Percentiles rank a stretch among this genome's conserved stretches.
Evolutionary conservation across 2,113 vertebrate species (phyloP).

Genomic region (Ictidomys tridecemlineatus): DNA sequence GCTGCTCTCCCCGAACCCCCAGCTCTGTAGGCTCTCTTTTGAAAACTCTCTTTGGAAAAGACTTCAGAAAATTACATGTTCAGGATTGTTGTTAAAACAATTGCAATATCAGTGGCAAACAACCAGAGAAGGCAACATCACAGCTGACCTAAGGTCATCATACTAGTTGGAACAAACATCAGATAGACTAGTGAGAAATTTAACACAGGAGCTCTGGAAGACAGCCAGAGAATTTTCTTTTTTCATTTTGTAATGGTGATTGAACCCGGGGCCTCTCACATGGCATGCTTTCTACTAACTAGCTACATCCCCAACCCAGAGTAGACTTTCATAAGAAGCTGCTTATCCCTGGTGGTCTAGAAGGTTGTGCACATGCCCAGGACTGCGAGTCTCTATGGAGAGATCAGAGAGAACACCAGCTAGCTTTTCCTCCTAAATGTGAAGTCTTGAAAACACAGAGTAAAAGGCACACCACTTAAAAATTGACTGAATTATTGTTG

Average conservation of each 20-base stretch:
- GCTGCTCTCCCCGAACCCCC: neutral
- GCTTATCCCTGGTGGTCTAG: neutral
- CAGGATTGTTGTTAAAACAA: neutral
- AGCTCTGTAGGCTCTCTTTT: neutral
- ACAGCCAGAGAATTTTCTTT: neutral
- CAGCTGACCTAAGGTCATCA: neutral
- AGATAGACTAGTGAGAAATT: neutral
- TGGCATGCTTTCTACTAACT: no score
- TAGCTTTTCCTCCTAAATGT: neutral
- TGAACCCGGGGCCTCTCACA: neutral
- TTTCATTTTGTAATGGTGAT: neutral
- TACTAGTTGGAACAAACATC: neutral
- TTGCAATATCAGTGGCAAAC: neutral
- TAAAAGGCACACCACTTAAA: neutral
- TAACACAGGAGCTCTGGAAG: neutral
- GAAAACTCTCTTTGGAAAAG: neutral
- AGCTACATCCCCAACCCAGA: neutral
- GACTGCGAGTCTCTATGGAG: neutral
- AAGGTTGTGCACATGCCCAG: neutral
- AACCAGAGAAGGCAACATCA: neutral
- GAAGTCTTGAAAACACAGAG: neutral
- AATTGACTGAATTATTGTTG: neutral
- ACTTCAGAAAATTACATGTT: neutral
- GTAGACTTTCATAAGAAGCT: neutral
- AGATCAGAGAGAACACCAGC: neutral